Evolutionary conservation across 1,140 invertebrate species (phyloP).

Genomic region (Dermatophagoides farinae): DNA sequence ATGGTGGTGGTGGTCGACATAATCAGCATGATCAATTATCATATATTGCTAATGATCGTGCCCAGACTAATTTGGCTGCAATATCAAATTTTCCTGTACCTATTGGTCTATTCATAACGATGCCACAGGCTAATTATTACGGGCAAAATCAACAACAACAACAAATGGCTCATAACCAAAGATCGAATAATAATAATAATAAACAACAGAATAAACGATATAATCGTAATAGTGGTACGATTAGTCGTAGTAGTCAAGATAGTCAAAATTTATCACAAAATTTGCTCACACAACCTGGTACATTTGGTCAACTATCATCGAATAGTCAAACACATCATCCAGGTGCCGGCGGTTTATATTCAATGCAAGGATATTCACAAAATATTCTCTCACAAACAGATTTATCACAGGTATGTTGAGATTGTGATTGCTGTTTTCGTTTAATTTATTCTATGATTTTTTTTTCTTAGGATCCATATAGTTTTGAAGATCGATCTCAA

Average conservation of each 20-base stretch:
- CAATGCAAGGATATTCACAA: constrained; percentile 18
- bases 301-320: constrained; percentile 25
- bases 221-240: constrained; percentile 3
- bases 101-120: constrained; percentile 85
- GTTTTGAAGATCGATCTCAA: constrained; percentile 69
- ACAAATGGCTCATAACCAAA: not conserved
- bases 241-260: constrained; percentile 1
- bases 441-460: not conserved
- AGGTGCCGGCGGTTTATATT: constrained; percentile 25
- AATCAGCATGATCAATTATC: constrained; percentile 63
- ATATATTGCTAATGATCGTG: constrained; percentile 68
- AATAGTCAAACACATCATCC: constrained; percentile 30
- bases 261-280: constrained; percentile 29
- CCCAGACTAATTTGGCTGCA: constrained; percentile 38
- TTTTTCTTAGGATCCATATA: constrained; percentile 51
- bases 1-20: too few relatives aligned
- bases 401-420: constrained; percentile 29
- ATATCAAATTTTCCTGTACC: constrained; percentile 46
- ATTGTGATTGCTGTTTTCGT: constrained; percentile 5
- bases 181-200: not conserved
- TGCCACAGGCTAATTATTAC: constrained; percentile 52
- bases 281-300: constrained; percentile 27
- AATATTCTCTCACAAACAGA: constrained; percentile 31
- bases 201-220: not conserved
- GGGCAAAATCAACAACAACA: constrained; percentile 53